These are phyloP conservation scores for Rhinichthys osculus DNA, from an alignment of 2,797 vertebrate genomes.

Conservation along the genomic window DNA sequence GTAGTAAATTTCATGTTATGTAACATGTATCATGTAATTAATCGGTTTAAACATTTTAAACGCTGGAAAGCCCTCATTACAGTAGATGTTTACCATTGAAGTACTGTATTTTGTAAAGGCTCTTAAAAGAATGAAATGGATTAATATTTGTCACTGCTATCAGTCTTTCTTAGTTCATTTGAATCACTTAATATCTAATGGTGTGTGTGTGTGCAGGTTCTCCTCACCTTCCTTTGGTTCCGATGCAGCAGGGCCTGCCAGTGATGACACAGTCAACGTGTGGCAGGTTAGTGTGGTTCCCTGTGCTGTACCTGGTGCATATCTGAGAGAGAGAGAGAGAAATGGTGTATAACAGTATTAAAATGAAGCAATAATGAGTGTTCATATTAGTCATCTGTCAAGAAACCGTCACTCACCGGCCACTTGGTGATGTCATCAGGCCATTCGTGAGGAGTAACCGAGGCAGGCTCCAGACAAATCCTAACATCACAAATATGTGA, in stretches of 20 bases:
- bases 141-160: background rate
- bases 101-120: background rate
- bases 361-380: background rate
- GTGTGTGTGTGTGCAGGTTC: background rate
- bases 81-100: background rate
- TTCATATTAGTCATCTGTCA: background rate
- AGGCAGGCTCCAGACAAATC: conserved; percentile 95
- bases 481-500: conserved; percentile 69
- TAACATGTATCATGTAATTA: too few species aligned
- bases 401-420: conserved; percentile 84
- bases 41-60: background rate
- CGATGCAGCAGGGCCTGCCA: conserved; percentile 96
- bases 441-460: conserved; percentile 93
- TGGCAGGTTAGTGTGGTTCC: conserved; percentile 94
- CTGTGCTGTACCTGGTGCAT: conserved; percentile 90
- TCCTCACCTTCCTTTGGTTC: conserved; percentile 94
- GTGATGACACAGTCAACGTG: conserved; percentile 97
- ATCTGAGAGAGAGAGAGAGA: conserved; percentile 71
- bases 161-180: background rate
- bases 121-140: background rate
- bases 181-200: background rate
- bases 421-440: conserved; percentile 97
- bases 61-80: background rate
- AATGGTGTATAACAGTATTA: background rate
- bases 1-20: background rate